These are phyloP conservation scores for Myodes glareolus DNA, from an alignment of 2,113 vertebrate genomes.

Conservation along the genomic window DNA sequence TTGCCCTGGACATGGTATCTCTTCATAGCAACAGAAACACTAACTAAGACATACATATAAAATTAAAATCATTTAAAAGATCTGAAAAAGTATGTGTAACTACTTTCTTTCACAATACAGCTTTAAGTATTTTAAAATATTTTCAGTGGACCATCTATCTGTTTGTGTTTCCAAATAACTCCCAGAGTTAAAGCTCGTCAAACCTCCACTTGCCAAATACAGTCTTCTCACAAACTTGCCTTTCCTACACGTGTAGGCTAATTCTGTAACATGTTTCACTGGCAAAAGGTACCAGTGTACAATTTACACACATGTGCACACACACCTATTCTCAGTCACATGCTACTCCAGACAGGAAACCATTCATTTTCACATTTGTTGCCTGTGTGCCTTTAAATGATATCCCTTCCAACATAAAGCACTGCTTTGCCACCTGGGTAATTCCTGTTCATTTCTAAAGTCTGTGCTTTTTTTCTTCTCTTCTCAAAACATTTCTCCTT, in stretches of 20 bases:
- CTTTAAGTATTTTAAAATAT: neutral
- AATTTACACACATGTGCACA: no score
- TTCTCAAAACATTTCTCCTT: neutral
- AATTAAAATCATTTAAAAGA: neutral
- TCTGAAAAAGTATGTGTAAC: neutral
- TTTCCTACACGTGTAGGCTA: neutral
- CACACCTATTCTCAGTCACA: neutral
- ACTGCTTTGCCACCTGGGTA: neutral
- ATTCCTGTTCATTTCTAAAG: neutral
- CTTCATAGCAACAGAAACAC: neutral
- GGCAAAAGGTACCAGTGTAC: neutral
- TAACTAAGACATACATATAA: neutral
- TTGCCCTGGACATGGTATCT: neutral
- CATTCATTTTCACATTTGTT: neutral
- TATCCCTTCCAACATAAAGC: neutral
- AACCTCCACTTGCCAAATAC: neutral
- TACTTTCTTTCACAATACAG: neutral
- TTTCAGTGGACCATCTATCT: neutral
- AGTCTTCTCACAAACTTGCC: neutral
- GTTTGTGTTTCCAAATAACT: conserved; percentile 17
- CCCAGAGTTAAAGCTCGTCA: neutral
- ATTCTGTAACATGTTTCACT: neutral
- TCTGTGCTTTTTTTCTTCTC: neutral
- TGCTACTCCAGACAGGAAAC: neutral
- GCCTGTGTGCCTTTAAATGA: neutral